Evolutionary conservation across 2,797 vertebrate species (phyloP).

Genomic region (Poeciliopsis gracilis): DNA sequence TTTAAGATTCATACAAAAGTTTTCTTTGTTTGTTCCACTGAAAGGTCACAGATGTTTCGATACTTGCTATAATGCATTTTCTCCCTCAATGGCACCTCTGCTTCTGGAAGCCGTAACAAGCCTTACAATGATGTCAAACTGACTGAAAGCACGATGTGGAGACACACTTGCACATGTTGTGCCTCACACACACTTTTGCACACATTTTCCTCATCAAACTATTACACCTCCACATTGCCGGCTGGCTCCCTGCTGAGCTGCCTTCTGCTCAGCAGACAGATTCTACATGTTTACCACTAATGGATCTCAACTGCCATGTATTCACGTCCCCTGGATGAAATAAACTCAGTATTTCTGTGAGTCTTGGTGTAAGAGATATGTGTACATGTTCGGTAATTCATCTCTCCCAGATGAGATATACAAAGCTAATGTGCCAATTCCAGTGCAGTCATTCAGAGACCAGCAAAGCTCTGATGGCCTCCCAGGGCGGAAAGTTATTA

Average conservation of each 20-base stretch:
- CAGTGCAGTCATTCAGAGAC: conserved; percentile 54
- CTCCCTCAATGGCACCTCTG: conserved; percentile 52
- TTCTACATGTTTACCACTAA: conserved; percentile 76
- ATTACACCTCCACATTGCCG: conserved; percentile 56
- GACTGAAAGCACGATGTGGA: conserved; percentile 38
- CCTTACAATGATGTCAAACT: conserved; percentile 46
- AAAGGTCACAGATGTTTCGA: conserved; percentile 71
- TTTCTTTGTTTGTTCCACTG: conserved; percentile 57
- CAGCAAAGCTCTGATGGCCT: conserved; percentile 57
- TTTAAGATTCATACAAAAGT: conserved; percentile 32
- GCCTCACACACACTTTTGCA: conserved; percentile 16
- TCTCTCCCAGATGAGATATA: conserved; percentile 56
- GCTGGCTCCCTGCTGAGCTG: conserved; percentile 56
- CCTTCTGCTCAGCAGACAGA: conserved; percentile 76
- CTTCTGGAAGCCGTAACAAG: conserved; percentile 61
- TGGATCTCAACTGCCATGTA: conserved; percentile 73
- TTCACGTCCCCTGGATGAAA: conserved; percentile 64
- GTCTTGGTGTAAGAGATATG: conserved; percentile 38
- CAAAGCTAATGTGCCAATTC: conserved; percentile 38
- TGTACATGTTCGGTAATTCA: conserved; percentile 56
- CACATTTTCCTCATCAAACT: conserved; percentile 52
- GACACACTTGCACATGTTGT: conserved; percentile 2
- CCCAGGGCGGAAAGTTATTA: conserved; percentile 67
- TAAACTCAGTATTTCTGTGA: conserved; percentile 42
- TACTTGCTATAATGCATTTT: conserved; percentile 46